A percentile compares a stretch with the other conserved stretches of the same genome.
Evolutionary conservation across 1,140 invertebrate genomes (phyloP).

Genomic region (Calephelis nemesis): DNA sequence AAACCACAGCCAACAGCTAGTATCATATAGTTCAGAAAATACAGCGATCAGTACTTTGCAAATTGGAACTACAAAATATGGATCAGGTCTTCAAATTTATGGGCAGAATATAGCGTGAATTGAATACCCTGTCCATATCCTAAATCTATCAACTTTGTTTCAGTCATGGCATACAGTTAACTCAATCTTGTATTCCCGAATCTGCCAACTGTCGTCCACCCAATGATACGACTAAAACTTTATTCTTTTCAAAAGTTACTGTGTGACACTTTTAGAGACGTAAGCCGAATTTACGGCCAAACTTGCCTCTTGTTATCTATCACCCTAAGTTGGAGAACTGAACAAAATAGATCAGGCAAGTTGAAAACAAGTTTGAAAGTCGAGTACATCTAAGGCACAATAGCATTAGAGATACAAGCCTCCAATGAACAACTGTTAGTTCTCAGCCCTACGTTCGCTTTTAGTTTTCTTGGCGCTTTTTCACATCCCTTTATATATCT

Average conservation of each 20-base stretch:
- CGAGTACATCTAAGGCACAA: slow-evolving; percentile 31
- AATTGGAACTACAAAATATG: too few relatives aligned
- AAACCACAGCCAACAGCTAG: too few relatives aligned
- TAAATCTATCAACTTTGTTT: not conserved
- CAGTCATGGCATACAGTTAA: slow-evolving; percentile 7
- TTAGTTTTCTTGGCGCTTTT: not conserved
- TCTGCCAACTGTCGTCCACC: slow-evolving; percentile 37
- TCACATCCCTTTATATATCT: not conserved
- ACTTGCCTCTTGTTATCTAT: slow-evolving; percentile 62
- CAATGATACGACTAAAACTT: slow-evolving; percentile 50
- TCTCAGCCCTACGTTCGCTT: slow-evolving; percentile 1
- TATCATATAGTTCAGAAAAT: too few relatives aligned
- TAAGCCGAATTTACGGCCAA: slow-evolving; percentile 59
- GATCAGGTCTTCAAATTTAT: too few relatives aligned
- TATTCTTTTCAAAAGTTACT: slow-evolving; percentile 53
- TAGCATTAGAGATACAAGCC: slow-evolving; percentile 20
- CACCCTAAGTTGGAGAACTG: slow-evolving; percentile 42
- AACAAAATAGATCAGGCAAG: slow-evolving; percentile 53
- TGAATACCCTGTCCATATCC: slow-evolving; percentile 5
- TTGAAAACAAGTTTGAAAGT: slow-evolving; percentile 35
- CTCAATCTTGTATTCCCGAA: slow-evolving; percentile 23
- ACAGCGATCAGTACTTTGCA: too few relatives aligned
- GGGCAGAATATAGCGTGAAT: not conserved
- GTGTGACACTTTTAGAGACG: slow-evolving; percentile 54
- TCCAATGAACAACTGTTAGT: slow-evolving; percentile 10